These are phyloP conservation scores for Bugula neritina DNA, from an alignment of 2,888 invertebrate species.

Conservation along the genomic window DNA sequence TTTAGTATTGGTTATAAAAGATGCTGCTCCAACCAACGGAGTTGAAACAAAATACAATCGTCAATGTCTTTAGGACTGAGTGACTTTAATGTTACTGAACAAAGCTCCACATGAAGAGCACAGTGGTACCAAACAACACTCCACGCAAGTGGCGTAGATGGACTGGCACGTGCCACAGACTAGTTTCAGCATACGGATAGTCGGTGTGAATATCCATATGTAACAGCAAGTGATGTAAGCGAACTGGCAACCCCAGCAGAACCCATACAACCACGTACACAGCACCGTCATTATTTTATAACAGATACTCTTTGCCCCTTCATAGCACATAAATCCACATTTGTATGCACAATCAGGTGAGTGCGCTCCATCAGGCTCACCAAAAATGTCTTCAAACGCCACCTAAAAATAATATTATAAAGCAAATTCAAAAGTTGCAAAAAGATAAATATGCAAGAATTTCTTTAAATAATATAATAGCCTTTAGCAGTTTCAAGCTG, in stretches of 20 bases:
- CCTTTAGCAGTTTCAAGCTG: too few relatives aligned
- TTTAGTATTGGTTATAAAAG: too few relatives aligned
- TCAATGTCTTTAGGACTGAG: conserved; percentile 13
- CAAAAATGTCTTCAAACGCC: conserved; percentile 33
- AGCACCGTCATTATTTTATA: conserved; percentile 64
- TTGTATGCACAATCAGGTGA: conserved; percentile 66
- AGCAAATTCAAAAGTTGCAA: too few relatives aligned
- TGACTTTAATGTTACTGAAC: conserved; percentile 28
- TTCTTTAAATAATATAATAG: too few relatives aligned
- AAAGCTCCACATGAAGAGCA: conserved; percentile 29
- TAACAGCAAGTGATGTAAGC: conserved; percentile 59
- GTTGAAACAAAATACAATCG: too few relatives aligned
- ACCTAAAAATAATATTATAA: conserved; percentile 52
- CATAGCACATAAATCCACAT: conserved; percentile 63
- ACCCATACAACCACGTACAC: conserved; percentile 63
- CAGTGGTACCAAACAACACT: conserved; percentile 28
- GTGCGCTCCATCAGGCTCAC: conserved; percentile 36
- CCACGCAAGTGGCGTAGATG: conserved; percentile 57
- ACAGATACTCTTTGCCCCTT: conserved; percentile 63
- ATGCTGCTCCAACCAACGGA: too few relatives aligned
- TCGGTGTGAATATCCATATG: conserved; percentile 70
- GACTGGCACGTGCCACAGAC: conserved; percentile 62
- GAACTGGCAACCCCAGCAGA: conserved; percentile 55
- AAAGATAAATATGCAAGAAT: too few relatives aligned
- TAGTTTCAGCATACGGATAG: conserved; percentile 63